These are phyloP conservation scores for Elysia chlorotica DNA, from an alignment of 1,140 invertebrate species.

Conservation along the genomic window DNA sequence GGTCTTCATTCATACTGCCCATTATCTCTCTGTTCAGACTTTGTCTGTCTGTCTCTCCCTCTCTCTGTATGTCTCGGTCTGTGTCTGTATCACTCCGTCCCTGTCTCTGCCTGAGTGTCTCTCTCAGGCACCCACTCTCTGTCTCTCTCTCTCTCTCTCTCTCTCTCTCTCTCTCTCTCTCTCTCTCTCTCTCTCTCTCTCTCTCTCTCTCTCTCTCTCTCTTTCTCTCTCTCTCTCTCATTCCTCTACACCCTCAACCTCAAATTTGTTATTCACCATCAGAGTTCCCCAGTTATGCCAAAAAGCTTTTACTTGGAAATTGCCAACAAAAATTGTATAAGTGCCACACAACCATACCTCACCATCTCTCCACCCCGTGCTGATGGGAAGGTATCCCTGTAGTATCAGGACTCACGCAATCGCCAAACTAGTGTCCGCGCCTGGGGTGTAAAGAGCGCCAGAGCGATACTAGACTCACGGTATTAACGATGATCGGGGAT, in stretches of 20 bases:
- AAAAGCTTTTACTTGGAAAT: too few species aligned
- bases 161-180: slow-evolving; percentile 17
- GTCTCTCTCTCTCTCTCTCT: slow-evolving; percentile 20
- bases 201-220: slow-evolving; percentile 15
- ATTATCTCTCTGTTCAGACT: not conserved
- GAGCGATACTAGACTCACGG: too few species aligned
- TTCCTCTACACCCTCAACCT: not conserved
- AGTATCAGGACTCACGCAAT: too few species aligned
- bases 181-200: not conserved
- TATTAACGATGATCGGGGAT: too few species aligned
- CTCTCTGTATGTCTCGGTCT: not conserved
- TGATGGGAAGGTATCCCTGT: too few species aligned
- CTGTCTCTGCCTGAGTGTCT: not conserved
- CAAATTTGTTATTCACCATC: not conserved
- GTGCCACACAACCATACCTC: too few species aligned
- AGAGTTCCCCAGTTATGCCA: not conserved
- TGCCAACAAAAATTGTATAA: too few species aligned
- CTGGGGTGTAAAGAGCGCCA: too few species aligned
- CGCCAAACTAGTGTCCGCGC: too few species aligned
- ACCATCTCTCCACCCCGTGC: too few species aligned
- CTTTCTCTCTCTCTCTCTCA: slow-evolving; percentile 6
- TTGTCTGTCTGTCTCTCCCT: not conserved
- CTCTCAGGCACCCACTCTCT: slow-evolving; percentile 4
- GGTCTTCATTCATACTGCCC: too few species aligned
- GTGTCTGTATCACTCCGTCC: slow-evolving; percentile 1